phyloP scores from a whole-genome alignment of 2,888 invertebrate genomes.

The Ectemnius continuus region DNA sequence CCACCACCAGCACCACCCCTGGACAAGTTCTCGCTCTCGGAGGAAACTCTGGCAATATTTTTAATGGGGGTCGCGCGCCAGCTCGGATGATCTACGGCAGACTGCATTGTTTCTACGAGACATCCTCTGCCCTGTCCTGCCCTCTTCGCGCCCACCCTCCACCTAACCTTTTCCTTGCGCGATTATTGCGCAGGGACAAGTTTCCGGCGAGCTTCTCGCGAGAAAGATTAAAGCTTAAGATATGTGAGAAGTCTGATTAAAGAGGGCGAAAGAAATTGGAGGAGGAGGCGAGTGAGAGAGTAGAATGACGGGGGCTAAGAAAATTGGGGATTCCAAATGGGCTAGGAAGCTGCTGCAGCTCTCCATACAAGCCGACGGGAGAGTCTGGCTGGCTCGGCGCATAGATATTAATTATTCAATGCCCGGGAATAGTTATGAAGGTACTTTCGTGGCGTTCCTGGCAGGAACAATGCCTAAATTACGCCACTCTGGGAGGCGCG shows the following conservation, averaged over 20 bases:
- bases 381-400: not conserved
- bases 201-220: too few relatives aligned
- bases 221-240: not conserved
- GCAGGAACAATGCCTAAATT: slow-evolving; percentile 46
- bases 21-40: slow-evolving; percentile 19
- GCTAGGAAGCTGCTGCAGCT: not conserved
- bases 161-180: not conserved
- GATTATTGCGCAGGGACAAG: too few relatives aligned
- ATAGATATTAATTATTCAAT: slow-evolving; percentile 42
- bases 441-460: slow-evolving; percentile 25
- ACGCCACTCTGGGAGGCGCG: slow-evolving; percentile 31
- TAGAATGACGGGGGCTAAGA: not conserved
- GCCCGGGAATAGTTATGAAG: slow-evolving; percentile 21
- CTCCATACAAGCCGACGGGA: not conserved
- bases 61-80: slow-evolving; percentile 74
- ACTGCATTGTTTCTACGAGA: slow-evolving; percentile 75
- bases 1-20: too few relatives aligned
- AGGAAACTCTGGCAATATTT: slow-evolving; percentile 77
- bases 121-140: slow-evolving; percentile 34
- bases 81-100: slow-evolving; percentile 75
- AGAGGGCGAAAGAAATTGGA: too few relatives aligned
- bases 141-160: not conserved
- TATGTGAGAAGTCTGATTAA: not conserved
- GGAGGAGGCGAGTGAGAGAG: too few relatives aligned
- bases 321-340: slow-evolving; percentile 10